A percentile compares a stretch with the other conserved stretches of the same genome.
phyloP scores from a whole-genome alignment of 1,140 invertebrate genomes.

The Diuraphis noxia region DNA sequence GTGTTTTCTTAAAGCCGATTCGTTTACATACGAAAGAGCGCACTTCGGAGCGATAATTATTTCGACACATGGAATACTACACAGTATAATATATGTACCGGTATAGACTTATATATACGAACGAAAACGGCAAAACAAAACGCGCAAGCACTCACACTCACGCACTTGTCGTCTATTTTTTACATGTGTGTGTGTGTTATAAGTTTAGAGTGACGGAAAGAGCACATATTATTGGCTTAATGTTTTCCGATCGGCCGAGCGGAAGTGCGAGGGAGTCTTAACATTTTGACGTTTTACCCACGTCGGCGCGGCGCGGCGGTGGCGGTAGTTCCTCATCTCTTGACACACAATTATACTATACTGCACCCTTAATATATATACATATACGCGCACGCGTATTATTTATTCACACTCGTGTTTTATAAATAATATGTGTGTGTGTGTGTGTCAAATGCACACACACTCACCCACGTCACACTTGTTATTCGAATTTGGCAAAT shows the following conservation, averaged over 20 bases:
- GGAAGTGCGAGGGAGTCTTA: constrained; percentile 52
- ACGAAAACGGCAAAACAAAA: not conserved
- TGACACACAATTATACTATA: constrained; percentile 44
- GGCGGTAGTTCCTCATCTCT: constrained; percentile 32
- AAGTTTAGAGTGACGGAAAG: constrained; percentile 30
- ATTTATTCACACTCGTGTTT: not conserved
- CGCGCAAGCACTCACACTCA: not conserved
- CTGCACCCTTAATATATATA: not conserved
- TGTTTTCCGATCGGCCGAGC: constrained; percentile 52
- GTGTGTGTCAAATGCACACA: not conserved
- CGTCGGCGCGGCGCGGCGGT: not conserved
- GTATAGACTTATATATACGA: not conserved
- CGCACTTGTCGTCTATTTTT: not conserved
- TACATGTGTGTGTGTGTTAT: not conserved
- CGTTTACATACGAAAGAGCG: constrained; percentile 28
- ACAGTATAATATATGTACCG: not conserved
- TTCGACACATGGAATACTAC: constrained; percentile 24
- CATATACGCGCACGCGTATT: not conserved
- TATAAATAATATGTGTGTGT: not conserved
- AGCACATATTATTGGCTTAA: constrained; percentile 50
- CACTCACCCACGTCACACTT: not conserved
- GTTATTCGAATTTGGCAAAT: constrained; percentile 38
- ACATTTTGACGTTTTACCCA: constrained; percentile 46
- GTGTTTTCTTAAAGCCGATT: constrained; percentile 42
- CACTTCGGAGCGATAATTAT: constrained; percentile 24